These are phyloP conservation scores for Heterodera schachtii DNA, from an alignment of 1,140 invertebrate species.

Conservation along the genomic window DNA sequence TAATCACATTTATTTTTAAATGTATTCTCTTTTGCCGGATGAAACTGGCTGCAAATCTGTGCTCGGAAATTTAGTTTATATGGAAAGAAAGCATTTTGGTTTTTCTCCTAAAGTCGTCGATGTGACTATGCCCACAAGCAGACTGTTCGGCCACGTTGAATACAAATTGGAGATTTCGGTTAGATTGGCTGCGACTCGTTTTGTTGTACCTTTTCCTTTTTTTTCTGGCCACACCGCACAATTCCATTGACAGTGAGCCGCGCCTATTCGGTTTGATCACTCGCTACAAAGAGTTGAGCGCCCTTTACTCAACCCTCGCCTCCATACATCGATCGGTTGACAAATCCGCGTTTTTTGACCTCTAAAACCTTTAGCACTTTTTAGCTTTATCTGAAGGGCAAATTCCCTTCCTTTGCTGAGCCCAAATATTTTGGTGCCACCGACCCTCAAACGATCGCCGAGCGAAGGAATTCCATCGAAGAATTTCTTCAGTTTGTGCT, in stretches of 20 bases:
- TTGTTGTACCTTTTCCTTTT: slow-evolving; percentile 11
- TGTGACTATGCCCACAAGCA: slow-evolving; percentile 34
- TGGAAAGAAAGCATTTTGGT: slow-evolving; percentile 48
- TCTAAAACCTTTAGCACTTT: not conserved
- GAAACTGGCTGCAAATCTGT: slow-evolving; percentile 49
- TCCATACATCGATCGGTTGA: slow-evolving; percentile 48
- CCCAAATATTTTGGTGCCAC: slow-evolving; percentile 53
- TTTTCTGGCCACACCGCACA: slow-evolving; percentile 39
- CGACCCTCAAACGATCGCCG: slow-evolving; percentile 43
- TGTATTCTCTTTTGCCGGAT: slow-evolving; percentile 47
- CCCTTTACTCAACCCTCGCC: slow-evolving; percentile 37
- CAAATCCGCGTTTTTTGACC: not conserved
- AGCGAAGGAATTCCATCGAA: slow-evolving; percentile 41
- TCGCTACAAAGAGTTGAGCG: slow-evolving; percentile 46
- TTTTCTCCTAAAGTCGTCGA: slow-evolving; percentile 49
- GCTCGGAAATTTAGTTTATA: slow-evolving; percentile 43
- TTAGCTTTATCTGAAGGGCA: slow-evolving; percentile 54
- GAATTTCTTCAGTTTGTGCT: slow-evolving; percentile 51
- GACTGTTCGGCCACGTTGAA: slow-evolving; percentile 51
- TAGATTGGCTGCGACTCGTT: slow-evolving; percentile 9
- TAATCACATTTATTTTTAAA: not conserved
- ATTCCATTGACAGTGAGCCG: slow-evolving; percentile 36
- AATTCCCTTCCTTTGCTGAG: slow-evolving; percentile 47
- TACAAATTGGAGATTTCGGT: slow-evolving; percentile 44
- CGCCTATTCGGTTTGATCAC: slow-evolving; percentile 36